Evolutionary conservation across 1,140 invertebrate genomes (phyloP), one percentile per base, ranked within the genome.

Genomic region (Drosophila pseudoananassae): DNA sequence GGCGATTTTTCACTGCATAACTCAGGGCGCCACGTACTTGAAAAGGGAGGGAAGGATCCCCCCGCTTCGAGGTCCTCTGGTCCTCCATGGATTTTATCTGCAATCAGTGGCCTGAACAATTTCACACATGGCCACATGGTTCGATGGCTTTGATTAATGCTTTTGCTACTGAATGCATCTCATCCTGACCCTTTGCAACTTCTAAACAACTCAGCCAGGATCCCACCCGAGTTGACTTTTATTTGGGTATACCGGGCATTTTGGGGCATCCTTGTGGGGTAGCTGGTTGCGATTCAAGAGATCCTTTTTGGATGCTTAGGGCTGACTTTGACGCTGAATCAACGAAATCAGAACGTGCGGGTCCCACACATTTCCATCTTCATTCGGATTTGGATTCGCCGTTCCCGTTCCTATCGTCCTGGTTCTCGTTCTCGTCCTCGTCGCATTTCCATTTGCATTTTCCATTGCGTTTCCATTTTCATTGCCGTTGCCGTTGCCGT

Each of bases 101-200:
- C 74, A 87, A 85, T 85, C 81, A 81, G 77, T 70, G 63, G 60
- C 82, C 68, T 70, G 73, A 64, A 87, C 59, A 81, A 80, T 81
- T 80, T 81, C 77, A 85, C 81, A 87, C 82, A 85, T 85, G 78
- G 82, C 65, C 57, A 87, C 83, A 76, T 68, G 63, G 65, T 71
- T 82, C 65, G 78, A 82, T 85, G 74, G 53, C 72, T 85, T 85
- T 85, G 82, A 85, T 87, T 85, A 85, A 85, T 85, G 82, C 82
- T 61, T 65, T 50, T 43, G 38, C 50, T 58, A 78, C 46, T 40
- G 46, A 47, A 43, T 58, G 71, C 47, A 56, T 33, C 20, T 51
- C 36, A 29, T 33, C 31, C 51, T 47, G 66, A 43, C 10, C 72
- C 56, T 31, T 14, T 43, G n/a, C 43, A 47, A 73, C 56, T 69